Evolutionary conservation across 1,140 invertebrate genomes (phyloP).

Genomic region (Tenebrio molitor): DNA sequence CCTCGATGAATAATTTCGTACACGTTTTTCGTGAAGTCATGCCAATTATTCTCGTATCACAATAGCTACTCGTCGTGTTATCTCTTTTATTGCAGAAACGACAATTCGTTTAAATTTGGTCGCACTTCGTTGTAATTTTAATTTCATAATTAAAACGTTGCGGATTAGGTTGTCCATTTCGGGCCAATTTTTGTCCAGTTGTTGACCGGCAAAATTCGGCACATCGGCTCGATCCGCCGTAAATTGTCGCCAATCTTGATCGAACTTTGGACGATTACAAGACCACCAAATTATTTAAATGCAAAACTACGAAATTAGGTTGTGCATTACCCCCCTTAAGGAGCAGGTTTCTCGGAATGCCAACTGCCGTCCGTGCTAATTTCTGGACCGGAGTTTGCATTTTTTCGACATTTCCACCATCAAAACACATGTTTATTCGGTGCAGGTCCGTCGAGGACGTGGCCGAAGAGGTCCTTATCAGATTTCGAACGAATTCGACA

Average conservation of each 20-base stretch:
- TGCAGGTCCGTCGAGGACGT: no score
- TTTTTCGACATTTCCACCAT: neutral
- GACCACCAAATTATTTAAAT: neutral
- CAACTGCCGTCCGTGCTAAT: neutral
- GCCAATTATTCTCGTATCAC: no score
- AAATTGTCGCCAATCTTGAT: neutral
- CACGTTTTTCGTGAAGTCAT: no score
- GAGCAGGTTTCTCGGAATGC: neutral
- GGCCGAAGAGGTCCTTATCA: constrained; percentile 10
- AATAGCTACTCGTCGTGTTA: no score
- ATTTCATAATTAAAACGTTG: no score
- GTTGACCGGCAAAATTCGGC: no score
- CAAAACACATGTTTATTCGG: neutral
- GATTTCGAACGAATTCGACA: constrained; percentile 7
- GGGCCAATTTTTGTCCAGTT: no score
- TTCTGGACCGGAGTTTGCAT: neutral
- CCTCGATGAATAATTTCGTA: neutral
- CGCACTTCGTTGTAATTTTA: no score
- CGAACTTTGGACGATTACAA: neutral
- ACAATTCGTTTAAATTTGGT: no score
- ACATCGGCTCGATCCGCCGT: neutral
- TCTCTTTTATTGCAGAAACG: no score
- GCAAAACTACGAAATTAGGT: neutral
- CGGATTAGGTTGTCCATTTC: no score
- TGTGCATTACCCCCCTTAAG: neutral